Percentiles rank a stretch among this genome's conserved stretches.
Evolutionary conservation across 2,888 invertebrate genomes (phyloP).

Genomic region (Noctua janthe): DNA sequence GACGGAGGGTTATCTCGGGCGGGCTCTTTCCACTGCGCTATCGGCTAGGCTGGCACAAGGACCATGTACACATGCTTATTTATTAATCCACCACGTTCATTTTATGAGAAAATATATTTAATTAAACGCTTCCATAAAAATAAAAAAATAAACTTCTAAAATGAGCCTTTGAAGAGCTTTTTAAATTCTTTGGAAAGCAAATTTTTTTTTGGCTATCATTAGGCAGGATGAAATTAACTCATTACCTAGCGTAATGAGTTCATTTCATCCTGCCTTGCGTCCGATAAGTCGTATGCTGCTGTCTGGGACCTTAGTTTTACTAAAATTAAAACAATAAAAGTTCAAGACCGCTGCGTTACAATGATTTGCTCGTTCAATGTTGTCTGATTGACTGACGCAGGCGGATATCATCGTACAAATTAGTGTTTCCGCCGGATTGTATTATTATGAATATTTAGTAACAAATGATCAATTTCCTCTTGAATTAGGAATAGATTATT

Average conservation of each 20-base stretch:
- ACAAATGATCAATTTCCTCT: conserved; percentile 43
- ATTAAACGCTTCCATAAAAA: background rate
- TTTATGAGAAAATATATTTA: background rate
- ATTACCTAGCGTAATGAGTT: too few species aligned
- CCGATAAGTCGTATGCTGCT: too few species aligned
- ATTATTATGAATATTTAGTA: conserved; percentile 51
- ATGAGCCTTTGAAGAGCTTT: background rate
- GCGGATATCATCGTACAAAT: conserved; percentile 49
- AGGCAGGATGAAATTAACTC: too few species aligned
- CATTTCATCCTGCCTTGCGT: too few species aligned
- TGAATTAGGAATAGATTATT: conserved; percentile 12
- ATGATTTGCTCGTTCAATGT: conserved; percentile 42
- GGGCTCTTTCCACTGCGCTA: conserved; percentile 70
- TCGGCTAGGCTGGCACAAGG: conserved; percentile 45
- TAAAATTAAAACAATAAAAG: conserved; percentile 15
- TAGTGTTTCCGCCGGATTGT: conserved; percentile 52
- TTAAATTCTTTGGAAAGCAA: background rate
- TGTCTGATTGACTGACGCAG: conserved; percentile 44
- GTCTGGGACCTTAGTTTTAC: too few species aligned
- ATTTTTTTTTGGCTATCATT: background rate
- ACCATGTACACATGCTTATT: conserved; percentile 40
- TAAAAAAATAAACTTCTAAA: too few species aligned
- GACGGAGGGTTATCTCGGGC: conserved; percentile 70
- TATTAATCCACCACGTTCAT: conserved; percentile 24
- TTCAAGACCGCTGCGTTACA: conserved; percentile 35